phyloP scores from a whole-genome alignment of 2,888 invertebrate species.

The Ryuthela nishihirai region DNA sequence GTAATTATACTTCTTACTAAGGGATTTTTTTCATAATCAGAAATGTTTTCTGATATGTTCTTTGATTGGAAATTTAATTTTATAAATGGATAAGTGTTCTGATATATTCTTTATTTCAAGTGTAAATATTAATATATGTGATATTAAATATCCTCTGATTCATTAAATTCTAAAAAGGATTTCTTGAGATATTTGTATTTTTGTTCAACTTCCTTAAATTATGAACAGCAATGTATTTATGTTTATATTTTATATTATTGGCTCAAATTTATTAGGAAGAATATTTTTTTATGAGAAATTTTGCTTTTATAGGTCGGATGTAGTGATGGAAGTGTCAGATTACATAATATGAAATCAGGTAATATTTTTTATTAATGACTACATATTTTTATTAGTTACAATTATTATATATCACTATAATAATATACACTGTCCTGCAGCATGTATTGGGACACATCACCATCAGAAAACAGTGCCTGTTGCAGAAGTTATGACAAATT shows the following conservation, averaged over 20 bases:
- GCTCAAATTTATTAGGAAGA: neutral
- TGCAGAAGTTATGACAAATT: no score
- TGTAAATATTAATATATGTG: no score
- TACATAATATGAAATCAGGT: conserved; percentile 29
- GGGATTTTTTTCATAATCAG: no score
- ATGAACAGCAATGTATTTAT: neutral
- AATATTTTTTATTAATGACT: neutral
- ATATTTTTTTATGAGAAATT: neutral
- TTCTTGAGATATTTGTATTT: neutral
- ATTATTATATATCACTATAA: neutral
- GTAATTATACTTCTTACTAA: no score
- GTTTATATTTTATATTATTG: neutral
- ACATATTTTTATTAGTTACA: neutral
- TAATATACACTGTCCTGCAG: neutral
- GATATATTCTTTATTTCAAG: no score
- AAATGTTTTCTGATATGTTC: no score
- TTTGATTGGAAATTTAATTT: no score
- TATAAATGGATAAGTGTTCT: no score
- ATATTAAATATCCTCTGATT: no score
- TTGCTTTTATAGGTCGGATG: conserved; percentile 23
- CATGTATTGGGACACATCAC: neutral
- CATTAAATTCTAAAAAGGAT: no score
- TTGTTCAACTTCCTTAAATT: neutral
- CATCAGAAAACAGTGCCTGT: no score
- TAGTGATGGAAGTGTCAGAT: conserved; percentile 27